These are phyloP conservation scores for Stegana nigrithorax DNA, from an alignment of 2,888 invertebrate genomes.

Conservation along the genomic window DNA sequence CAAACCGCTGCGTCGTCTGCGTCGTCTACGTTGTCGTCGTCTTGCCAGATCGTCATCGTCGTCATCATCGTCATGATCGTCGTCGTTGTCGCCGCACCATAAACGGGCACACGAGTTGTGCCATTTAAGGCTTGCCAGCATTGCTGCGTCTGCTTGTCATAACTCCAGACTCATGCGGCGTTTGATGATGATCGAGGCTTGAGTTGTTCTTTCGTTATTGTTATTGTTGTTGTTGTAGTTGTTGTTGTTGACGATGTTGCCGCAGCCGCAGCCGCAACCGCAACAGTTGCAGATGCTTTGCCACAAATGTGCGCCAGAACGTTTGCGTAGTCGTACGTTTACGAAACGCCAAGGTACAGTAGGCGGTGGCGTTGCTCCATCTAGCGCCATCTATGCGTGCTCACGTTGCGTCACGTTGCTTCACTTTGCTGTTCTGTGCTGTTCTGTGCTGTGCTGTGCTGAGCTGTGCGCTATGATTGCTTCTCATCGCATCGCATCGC, in stretches of 20 bases:
- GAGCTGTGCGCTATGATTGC: conserved; percentile 15
- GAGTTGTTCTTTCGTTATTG: too few relatives aligned
- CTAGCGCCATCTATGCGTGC: conserved; percentile 8
- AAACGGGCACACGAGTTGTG: conserved; percentile 8
- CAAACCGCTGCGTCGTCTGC: conserved; percentile 59
- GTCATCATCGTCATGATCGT: conserved; percentile 3
- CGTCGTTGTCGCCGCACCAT: conserved; percentile 5
- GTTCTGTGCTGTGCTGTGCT: too few relatives aligned
- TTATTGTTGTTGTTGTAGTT: too few relatives aligned
- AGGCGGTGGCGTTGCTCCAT: conserved; percentile 2
- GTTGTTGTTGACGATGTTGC: background rate
- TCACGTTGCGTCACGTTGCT: too few relatives aligned
- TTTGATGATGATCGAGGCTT: background rate
- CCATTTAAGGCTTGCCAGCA: conserved; percentile 47
- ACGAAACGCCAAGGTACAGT: conserved; percentile 6
- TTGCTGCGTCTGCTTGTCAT: conserved; percentile 43
- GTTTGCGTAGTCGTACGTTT: too few relatives aligned
- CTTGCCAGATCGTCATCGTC: conserved; percentile 25
- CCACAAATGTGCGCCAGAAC: background rate
- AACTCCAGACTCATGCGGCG: conserved; percentile 48
- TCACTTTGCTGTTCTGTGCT: too few relatives aligned
- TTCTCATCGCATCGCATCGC: background rate
- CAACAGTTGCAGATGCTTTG: background rate
- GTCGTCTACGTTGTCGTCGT: conserved; percentile 51
- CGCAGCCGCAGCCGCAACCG: background rate